These are phyloP conservation scores for Hirtodrosophila trivittata DNA, from an alignment of 2,888 invertebrate genomes.

Conservation along the genomic window DNA sequence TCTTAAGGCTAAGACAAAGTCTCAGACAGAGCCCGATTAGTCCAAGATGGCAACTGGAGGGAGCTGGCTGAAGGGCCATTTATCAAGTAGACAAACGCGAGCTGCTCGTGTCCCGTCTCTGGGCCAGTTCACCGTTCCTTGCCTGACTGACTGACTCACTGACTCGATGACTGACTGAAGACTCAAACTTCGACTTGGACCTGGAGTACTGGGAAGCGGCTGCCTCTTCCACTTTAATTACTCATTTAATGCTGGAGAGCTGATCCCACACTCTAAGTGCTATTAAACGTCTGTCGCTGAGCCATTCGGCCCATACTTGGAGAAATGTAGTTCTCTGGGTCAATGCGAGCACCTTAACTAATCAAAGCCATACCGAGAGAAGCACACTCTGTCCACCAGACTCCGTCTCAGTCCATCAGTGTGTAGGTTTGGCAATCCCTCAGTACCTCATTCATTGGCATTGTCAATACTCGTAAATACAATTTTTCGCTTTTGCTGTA, in stretches of 20 bases:
- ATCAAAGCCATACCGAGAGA: slow-evolving; percentile 52
- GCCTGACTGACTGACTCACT: slow-evolving; percentile 36
- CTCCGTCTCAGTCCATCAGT: slow-evolving; percentile 4
- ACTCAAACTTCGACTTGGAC: not conserved
- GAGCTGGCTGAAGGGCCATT: slow-evolving; percentile 63
- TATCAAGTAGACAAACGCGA: slow-evolving; percentile 58
- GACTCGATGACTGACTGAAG: slow-evolving; percentile 19
- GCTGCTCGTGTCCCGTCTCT: slow-evolving; percentile 69
- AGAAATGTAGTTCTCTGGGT: slow-evolving; percentile 75
- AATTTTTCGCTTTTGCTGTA: slow-evolving; percentile 53
- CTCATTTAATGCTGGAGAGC: slow-evolving; percentile 52
- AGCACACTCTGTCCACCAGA: slow-evolving; percentile 16
- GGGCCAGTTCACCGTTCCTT: slow-evolving; percentile 61
- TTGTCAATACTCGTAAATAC: slow-evolving; percentile 48
- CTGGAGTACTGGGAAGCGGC: not conserved
- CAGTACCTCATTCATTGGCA: slow-evolving; percentile 26
- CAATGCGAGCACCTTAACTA: slow-evolving; percentile 75
- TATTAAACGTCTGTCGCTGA: slow-evolving; percentile 33
- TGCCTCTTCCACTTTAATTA: slow-evolving; percentile 62
- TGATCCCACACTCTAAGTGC: slow-evolving; percentile 49
- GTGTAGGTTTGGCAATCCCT: not conserved
- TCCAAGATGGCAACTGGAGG: slow-evolving; percentile 31
- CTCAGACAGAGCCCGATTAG: slow-evolving; percentile 58
- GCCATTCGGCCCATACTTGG: slow-evolving; percentile 19
- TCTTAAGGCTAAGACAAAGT: slow-evolving; percentile 10